phyloP scores from a whole-genome alignment of 2,113 vertebrate genomes.

The Saimiri boliviensis region DNA sequence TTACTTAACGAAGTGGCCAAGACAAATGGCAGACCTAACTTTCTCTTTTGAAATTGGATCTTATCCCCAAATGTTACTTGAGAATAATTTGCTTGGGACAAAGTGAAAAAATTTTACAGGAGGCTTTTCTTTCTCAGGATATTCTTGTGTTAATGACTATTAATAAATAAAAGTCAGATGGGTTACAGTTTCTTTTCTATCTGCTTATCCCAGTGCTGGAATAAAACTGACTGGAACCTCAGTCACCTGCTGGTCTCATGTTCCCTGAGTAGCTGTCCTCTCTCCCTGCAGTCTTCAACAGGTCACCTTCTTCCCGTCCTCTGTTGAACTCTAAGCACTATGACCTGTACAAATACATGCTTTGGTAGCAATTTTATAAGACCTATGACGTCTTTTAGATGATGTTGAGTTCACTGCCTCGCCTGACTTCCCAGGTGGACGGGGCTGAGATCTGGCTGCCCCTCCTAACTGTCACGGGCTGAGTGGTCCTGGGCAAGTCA shows the following conservation, averaged over 20 bases:
- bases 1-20: background rate
- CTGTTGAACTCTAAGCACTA: background rate
- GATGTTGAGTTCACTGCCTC: background rate
- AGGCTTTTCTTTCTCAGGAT: background rate
- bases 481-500: background rate
- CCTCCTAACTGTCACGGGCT: background rate
- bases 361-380: background rate
- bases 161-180: background rate
- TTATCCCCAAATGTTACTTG: background rate
- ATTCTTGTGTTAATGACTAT: background rate
- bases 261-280: background rate
- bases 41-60: background rate
- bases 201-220: background rate
- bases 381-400: background rate
- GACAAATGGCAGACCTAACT: background rate
- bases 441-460: background rate
- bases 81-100: constrained; percentile 35
- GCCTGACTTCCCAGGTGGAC: background rate
- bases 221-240: background rate
- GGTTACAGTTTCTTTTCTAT: background rate
- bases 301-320: background rate
- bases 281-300: background rate
- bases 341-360: background rate
- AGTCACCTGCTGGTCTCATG: background rate
- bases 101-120: background rate